These are phyloP conservation scores for Embiotoca jacksoni DNA, from an alignment of 2,113 vertebrate genomes.

Conservation along the genomic window DNA sequence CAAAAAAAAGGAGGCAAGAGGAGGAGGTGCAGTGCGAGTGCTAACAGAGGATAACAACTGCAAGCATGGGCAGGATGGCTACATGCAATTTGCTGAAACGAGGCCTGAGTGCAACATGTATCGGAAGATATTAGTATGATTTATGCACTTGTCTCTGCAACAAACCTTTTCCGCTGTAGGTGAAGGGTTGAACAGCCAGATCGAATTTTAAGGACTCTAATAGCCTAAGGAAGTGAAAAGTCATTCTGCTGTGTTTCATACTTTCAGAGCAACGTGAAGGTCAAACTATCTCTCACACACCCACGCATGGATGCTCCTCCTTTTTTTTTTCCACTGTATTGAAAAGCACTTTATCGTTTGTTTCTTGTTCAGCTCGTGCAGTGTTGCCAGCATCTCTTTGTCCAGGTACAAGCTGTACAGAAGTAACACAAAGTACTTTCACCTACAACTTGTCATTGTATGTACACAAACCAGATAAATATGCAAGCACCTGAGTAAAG, in stretches of 20 bases:
- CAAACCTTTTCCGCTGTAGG: constrained; percentile 34
- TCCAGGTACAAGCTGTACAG: neutral
- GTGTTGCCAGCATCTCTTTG: neutral
- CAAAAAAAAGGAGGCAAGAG: constrained; percentile 4
- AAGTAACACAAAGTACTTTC: neutral
- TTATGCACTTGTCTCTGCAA: constrained; percentile 59
- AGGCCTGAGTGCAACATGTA: constrained; percentile 27
- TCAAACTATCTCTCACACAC: constrained; percentile 44
- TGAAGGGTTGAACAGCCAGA: constrained; percentile 53
- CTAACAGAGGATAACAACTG: constrained; percentile 41
- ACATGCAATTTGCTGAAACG: constrained; percentile 30
- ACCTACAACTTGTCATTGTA: neutral
- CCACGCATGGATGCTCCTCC: constrained; percentile 46
- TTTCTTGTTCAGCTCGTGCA: neutral
- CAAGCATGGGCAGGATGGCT: constrained; percentile 27
- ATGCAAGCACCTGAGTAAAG: neutral
- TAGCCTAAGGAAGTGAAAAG: constrained; percentile 59
- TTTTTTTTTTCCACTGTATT: neutral
- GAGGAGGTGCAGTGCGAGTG: neutral
- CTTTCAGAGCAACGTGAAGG: constrained; percentile 64
- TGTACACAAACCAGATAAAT: neutral
- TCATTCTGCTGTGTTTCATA: constrained; percentile 38
- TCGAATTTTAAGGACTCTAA: constrained; percentile 62
- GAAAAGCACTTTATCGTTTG: constrained; percentile 35
- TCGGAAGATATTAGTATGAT: constrained; percentile 57